Evolutionary conservation across 30 jellyfish, hydroid and myxozoan genomes (phyloP).

Genomic region (Chrysaora quinquecirrha): DNA sequence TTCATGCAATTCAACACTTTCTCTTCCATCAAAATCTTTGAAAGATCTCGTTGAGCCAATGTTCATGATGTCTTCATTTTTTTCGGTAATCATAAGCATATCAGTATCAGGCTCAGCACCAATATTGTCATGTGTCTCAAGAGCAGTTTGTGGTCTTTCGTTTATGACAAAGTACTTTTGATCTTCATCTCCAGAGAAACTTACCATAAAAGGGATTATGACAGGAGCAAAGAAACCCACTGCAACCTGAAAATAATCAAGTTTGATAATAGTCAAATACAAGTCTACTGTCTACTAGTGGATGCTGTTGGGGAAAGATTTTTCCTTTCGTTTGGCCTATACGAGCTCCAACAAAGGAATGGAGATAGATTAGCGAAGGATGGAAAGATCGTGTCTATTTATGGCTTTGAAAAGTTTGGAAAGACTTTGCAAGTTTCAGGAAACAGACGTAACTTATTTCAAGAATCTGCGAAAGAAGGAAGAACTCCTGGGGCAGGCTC

Average conservation of each 20-base stretch:
- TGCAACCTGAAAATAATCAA: conserved; percentile 64
- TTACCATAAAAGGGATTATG: conserved; percentile 38
- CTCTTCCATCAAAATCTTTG: conserved; percentile 55
- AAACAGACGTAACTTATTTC: too few relatives aligned
- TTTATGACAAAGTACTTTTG: background rate
- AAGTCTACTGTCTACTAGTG: too few relatives aligned
- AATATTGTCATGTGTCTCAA: background rate
- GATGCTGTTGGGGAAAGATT: too few relatives aligned
- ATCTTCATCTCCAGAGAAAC: conserved; percentile 66
- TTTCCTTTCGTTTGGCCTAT: too few relatives aligned
- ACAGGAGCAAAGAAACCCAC: conserved; percentile 64
- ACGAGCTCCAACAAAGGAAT: too few relatives aligned
- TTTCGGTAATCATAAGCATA: background rate
- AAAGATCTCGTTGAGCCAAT: conserved; percentile 60
- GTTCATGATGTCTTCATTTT: conserved; percentile 23
- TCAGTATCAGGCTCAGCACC: conserved; percentile 16
- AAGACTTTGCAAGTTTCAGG: too few relatives aligned
- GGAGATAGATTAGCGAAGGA: too few relatives aligned
- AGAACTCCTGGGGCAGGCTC: too few relatives aligned
- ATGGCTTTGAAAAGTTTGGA: too few relatives aligned
- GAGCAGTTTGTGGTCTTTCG: conserved; percentile 6
- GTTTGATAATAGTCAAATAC: too few relatives aligned
- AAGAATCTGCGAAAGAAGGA: too few relatives aligned
- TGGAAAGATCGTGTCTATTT: too few relatives aligned
- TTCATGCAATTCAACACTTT: conserved; percentile 38